phyloP scores from a whole-genome alignment of 2,888 invertebrate genomes.

The Drosophila basisetae region DNA sequence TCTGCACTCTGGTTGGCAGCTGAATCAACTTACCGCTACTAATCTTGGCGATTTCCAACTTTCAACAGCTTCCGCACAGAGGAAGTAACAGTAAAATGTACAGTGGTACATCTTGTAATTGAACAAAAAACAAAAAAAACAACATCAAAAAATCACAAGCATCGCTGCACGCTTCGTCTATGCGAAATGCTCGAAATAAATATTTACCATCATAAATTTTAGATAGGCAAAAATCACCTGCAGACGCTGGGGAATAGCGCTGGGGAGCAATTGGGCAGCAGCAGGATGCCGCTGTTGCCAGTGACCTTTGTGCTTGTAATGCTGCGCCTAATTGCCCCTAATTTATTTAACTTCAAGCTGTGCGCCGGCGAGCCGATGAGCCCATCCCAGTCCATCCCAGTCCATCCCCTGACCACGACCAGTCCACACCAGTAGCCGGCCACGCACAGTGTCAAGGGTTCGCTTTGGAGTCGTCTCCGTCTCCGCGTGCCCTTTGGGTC shows the following conservation, averaged over 20 bases:
- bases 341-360: conserved; percentile 81
- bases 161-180: conserved; percentile 30
- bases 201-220: conserved; percentile 65
- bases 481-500: conserved; percentile 67
- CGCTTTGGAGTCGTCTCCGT: conserved; percentile 33
- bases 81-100: conserved; percentile 61
- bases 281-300: conserved; percentile 24
- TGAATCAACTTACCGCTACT: conserved; percentile 59
- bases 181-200: conserved; percentile 46
- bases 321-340: conserved; percentile 78
- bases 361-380: conserved; percentile 42
- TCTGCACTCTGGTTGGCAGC: conserved; percentile 63
- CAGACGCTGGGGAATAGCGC: conserved; percentile 29
- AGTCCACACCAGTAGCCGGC: neutral
- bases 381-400: neutral
- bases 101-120: conserved; percentile 64
- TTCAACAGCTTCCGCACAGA: conserved; percentile 66
- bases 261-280: conserved; percentile 40
- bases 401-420: neutral
- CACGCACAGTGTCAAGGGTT: conserved; percentile 72
- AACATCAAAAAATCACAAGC: conserved; percentile 19
- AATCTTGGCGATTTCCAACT: conserved; percentile 60
- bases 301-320: conserved; percentile 73
- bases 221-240: conserved; percentile 66
- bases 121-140: conserved; percentile 24